phyloP scores from a whole-genome alignment of 1,140 invertebrate genomes.

The Charaxes varanes region DNA sequence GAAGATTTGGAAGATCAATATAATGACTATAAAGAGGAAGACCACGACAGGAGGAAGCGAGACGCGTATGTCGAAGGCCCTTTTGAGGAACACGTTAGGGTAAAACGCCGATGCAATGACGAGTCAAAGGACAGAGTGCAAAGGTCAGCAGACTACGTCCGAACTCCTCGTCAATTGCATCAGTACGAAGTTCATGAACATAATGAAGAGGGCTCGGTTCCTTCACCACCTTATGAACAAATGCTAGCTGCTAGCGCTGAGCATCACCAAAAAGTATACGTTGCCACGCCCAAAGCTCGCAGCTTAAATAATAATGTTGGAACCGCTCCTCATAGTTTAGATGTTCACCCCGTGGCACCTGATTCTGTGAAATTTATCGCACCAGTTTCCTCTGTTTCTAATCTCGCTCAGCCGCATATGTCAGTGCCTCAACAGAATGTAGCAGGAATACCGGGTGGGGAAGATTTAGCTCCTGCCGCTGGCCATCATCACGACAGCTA shows the following conservation, averaged over 20 bases:
- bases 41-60: slow-evolving; percentile 26
- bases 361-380: slow-evolving; percentile 11
- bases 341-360: slow-evolving; percentile 13
- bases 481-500: slow-evolving; percentile 36
- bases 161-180: slow-evolving; percentile 55
- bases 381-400: slow-evolving; percentile 10
- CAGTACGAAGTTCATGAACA: slow-evolving; percentile 73
- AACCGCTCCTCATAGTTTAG: slow-evolving; percentile 25
- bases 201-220: slow-evolving; percentile 54
- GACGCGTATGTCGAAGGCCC: slow-evolving; percentile 37
- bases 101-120: slow-evolving; percentile 45
- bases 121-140: slow-evolving; percentile 26
- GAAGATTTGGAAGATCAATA: slow-evolving; percentile 55
- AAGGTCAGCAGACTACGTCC: slow-evolving; percentile 38
- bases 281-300: slow-evolving; percentile 13
- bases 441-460: slow-evolving; percentile 7
- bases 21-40: slow-evolving; percentile 41
- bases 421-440: background rate
- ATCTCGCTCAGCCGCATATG: slow-evolving; percentile 4
- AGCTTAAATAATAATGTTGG: slow-evolving; percentile 22
- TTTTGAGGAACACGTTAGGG: slow-evolving; percentile 38
- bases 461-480: slow-evolving; percentile 36
- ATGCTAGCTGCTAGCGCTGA: slow-evolving; percentile 60
- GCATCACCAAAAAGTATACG: slow-evolving; percentile 51
- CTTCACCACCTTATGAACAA: slow-evolving; percentile 53